These are phyloP conservation scores for Ciconia boyciana DNA, from an alignment of 2,113 vertebrate genomes.

Conservation along the genomic window DNA sequence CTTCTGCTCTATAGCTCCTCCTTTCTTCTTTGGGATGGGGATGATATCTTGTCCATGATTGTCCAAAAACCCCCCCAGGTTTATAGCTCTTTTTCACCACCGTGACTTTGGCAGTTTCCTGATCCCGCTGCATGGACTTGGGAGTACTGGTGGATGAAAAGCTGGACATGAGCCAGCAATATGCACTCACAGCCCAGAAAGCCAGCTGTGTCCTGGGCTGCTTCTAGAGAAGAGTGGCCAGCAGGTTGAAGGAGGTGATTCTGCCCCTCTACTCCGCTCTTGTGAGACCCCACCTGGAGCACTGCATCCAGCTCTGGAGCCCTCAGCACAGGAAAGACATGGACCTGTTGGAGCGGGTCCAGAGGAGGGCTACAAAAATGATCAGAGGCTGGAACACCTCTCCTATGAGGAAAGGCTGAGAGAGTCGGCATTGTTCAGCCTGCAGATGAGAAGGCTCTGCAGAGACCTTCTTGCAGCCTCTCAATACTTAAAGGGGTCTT, in stretches of 20 bases:
- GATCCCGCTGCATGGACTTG: background rate
- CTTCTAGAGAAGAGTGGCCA: background rate
- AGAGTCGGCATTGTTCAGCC: background rate
- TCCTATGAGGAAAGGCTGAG: background rate
- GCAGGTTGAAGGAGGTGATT: background rate
- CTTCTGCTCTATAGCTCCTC: background rate
- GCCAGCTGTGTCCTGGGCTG: fast-evolving
- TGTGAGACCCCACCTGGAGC: background rate
- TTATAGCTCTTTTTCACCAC: background rate
- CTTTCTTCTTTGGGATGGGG: background rate
- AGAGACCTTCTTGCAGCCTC: fast-evolving
- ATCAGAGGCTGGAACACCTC: fast-evolving
- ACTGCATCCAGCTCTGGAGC: background rate
- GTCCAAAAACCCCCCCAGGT: fast-evolving
- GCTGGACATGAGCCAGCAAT: background rate
- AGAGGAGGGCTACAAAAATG: background rate
- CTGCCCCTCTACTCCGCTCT: background rate
- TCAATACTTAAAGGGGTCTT: background rate
- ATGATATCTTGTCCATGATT: background rate
- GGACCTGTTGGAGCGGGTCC: fast-evolving
- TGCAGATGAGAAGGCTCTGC: background rate
- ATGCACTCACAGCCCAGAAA: fast-evolving
- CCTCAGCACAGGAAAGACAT: no score
- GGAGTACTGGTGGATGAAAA: background rate
- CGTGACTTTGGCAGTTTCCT: background rate